These are phyloP conservation scores for Drosophila burlai DNA, from an alignment of 1,140 invertebrate genomes.

Conservation along the genomic window DNA sequence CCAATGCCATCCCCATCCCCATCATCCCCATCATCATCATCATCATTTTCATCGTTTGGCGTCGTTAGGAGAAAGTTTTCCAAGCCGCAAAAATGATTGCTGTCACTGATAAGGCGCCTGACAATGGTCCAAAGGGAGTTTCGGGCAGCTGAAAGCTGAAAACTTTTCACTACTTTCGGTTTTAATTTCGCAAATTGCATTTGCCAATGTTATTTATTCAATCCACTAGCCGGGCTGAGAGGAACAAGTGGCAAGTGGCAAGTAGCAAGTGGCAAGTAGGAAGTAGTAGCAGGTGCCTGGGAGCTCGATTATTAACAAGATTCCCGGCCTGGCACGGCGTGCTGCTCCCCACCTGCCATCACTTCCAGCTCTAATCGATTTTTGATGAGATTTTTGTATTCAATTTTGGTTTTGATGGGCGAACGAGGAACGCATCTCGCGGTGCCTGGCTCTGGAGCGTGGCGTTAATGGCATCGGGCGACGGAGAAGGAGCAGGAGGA, in stretches of 20 bases:
- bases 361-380: slow-evolving; percentile 70
- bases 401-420: slow-evolving; percentile 78
- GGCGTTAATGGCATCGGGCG: slow-evolving; percentile 7
- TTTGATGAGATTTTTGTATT: slow-evolving; percentile 82
- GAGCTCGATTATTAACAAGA: slow-evolving; percentile 71
- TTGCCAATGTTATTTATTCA: slow-evolving; percentile 62
- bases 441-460: not conserved
- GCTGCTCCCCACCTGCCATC: slow-evolving; percentile 20
- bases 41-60: slow-evolving; percentile 15
- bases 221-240: slow-evolving; percentile 38
- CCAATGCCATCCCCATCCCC: not conserved
- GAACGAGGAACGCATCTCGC: slow-evolving; percentile 31
- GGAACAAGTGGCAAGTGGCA: not conserved
- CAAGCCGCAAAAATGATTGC: slow-evolving; percentile 62
- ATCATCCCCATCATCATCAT: slow-evolving; percentile 32
- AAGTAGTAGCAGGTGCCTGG: slow-evolving; percentile 34
- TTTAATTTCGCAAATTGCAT: slow-evolving; percentile 78
- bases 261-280: not conserved
- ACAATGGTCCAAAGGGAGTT: slow-evolving; percentile 30
- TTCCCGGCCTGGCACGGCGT: slow-evolving; percentile 21
- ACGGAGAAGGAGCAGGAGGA: not conserved
- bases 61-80: slow-evolving; percentile 50
- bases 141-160: not conserved
- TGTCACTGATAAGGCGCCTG: slow-evolving; percentile 53
- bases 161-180: slow-evolving; percentile 59